Conservation (phyloP, 2,888 invertebrate genomes). For the Caenorhabditis sp. region DNA sequence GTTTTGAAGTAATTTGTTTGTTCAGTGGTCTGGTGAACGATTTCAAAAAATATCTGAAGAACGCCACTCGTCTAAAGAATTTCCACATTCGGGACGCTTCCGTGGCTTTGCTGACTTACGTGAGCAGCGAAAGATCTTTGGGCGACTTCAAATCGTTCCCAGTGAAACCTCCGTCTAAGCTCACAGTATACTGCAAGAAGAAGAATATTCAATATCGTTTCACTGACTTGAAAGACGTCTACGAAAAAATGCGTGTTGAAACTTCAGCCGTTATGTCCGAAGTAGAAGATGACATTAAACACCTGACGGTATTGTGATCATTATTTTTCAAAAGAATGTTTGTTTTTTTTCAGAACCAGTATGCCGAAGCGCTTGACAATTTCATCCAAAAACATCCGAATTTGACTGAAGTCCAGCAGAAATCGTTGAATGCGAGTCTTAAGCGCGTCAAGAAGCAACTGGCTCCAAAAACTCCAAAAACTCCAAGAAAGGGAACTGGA, state of each 20-base stretch:
- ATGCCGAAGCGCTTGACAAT: slow-evolving; percentile 3
- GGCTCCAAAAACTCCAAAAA: slow-evolving; percentile 13
- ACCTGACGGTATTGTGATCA: not conserved
- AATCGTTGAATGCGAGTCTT: not conserved
- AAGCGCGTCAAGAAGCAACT: not conserved
- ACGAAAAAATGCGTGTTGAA: slow-evolving; percentile 15
- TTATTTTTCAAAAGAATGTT: not conserved
- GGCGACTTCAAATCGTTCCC: slow-evolving; percentile 25
- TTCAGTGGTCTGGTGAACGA: slow-evolving; percentile 31
- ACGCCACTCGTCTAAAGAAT: slow-evolving; percentile 4
- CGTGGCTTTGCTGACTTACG: not conserved
- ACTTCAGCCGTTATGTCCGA: not conserved
- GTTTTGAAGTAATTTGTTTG: not conserved
- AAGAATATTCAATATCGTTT: not conserved
- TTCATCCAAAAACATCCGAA: slow-evolving; percentile 34
- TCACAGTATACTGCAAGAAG: slow-evolving; percentile 31
- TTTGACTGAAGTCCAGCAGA: slow-evolving; percentile 26
- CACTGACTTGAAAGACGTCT: not conserved
- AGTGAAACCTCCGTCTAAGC: slow-evolving; percentile 6
- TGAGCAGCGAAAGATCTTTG: slow-evolving; percentile 27
- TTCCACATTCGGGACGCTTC: slow-evolving; percentile 12
- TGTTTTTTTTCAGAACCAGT: not conserved
- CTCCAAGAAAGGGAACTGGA: slow-evolving; percentile 17
- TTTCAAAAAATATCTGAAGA: slow-evolving; percentile 34
- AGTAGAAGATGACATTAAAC: not conserved